phyloP scores from a whole-genome alignment of 2,113 vertebrate genomes.

The Cheirogaleus medius region DNA sequence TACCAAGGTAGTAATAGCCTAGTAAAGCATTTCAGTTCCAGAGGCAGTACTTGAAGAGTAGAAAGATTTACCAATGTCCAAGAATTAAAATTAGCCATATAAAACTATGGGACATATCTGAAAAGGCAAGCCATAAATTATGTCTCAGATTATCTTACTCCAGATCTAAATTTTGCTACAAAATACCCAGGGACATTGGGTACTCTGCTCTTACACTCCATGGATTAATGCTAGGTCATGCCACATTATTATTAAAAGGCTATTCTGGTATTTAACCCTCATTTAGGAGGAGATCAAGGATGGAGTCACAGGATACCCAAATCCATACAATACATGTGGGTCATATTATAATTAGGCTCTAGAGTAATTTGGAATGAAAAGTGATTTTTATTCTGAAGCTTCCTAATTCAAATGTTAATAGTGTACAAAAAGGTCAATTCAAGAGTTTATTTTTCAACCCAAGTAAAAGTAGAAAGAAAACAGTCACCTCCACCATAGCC shows the following conservation, averaged over 20 bases:
- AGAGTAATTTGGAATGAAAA: conserved; percentile 15
- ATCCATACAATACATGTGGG: neutral
- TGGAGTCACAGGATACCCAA: neutral
- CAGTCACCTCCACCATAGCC: neutral
- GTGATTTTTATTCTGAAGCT: conserved; percentile 16
- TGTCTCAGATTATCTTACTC: conserved; percentile 1
- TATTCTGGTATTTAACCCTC: conserved; percentile 39
- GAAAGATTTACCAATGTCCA: conserved; percentile 38
- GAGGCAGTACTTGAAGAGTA: conserved; percentile 31
- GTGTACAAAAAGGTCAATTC: neutral
- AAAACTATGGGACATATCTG: conserved; percentile 30
- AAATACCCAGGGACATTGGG: neutral
- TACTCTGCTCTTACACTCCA: neutral
- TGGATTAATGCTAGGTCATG: neutral
- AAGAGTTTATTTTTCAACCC: conserved; percentile 32
- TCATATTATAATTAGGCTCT: conserved; percentile 52
- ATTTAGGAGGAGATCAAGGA: conserved; percentile 25
- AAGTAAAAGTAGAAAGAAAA: conserved; percentile 37
- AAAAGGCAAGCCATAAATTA: conserved; percentile 16
- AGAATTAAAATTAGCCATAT: conserved; percentile 44
- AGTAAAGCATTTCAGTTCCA: conserved; percentile 51
- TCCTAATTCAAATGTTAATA: conserved; percentile 30
- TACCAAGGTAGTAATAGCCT: conserved; percentile 44
- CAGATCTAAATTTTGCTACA: neutral
- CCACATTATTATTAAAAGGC: conserved; percentile 47